phyloP scores from a whole-genome alignment of 2,797 vertebrate species.

The Characodon lateralis region DNA sequence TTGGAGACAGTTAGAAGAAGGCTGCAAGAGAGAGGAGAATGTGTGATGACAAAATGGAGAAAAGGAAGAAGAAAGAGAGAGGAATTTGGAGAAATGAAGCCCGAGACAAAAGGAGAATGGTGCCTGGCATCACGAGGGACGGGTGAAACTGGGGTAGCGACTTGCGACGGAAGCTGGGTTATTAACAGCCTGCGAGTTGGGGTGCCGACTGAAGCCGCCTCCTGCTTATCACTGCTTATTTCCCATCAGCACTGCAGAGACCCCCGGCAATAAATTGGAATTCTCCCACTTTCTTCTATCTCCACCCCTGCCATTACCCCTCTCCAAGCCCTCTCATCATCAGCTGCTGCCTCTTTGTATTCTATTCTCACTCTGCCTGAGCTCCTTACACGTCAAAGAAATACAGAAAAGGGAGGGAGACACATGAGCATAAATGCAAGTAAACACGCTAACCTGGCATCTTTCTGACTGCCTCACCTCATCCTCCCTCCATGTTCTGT shows the following conservation, averaged over 20 bases:
- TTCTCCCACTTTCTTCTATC: slow-evolving; percentile 36
- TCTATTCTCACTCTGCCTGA: slow-evolving; percentile 38
- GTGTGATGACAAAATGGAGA: slow-evolving; percentile 37
- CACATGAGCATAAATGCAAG: slow-evolving; percentile 10
- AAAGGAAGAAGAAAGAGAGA: slow-evolving; percentile 12
- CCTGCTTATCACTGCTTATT: slow-evolving; percentile 73
- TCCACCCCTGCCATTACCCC: background rate
- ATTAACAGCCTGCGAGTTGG: slow-evolving; percentile 71
- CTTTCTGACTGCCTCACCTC: slow-evolving; percentile 33
- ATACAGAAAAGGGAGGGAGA: slow-evolving; percentile 17
- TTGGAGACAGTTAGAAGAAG: slow-evolving; percentile 27
- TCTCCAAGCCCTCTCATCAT: slow-evolving; percentile 34
- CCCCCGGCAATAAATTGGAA: slow-evolving; percentile 39
- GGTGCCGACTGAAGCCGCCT: slow-evolving; percentile 56
- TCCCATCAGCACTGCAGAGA: slow-evolving; percentile 61
- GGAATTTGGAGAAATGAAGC: slow-evolving; percentile 1
- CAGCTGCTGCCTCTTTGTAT: slow-evolving; percentile 45
- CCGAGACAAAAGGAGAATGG: slow-evolving; percentile 5
- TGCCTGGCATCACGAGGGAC: background rate
- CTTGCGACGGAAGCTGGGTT: slow-evolving; percentile 60
- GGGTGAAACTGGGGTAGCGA: slow-evolving; percentile 49
- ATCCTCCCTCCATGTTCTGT: slow-evolving; percentile 49
- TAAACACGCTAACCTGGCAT: slow-evolving; percentile 8
- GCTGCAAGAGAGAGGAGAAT: slow-evolving; percentile 10
- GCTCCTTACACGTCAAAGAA: slow-evolving; percentile 42